A percentile compares a stretch with the other conserved stretches of the same genome.
These are phyloP conservation scores for Schrankia costaestrigalis DNA, from an alignment of 2,888 invertebrate species.

Conservation along the genomic window DNA sequence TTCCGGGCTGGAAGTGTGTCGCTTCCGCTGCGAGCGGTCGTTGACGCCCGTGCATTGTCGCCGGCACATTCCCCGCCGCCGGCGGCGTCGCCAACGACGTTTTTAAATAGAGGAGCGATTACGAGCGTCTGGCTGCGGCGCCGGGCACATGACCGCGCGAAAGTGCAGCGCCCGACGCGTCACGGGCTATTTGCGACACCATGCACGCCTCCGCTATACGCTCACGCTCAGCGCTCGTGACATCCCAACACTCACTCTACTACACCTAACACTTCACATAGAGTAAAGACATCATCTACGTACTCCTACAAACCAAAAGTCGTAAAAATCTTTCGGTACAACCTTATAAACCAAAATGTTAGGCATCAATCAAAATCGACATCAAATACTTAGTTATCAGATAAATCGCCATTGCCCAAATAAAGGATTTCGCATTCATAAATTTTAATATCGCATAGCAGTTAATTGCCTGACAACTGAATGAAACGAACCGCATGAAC, in stretches of 20 bases:
- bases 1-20: conserved; percentile 80
- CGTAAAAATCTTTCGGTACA: conserved; percentile 52
- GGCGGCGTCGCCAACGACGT: conserved; percentile 65
- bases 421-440: conserved; percentile 26
- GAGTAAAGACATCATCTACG: no score
- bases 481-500: background rate
- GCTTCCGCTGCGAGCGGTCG: conserved; percentile 77
- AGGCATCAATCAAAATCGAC: conserved; percentile 14
- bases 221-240: conserved; percentile 8
- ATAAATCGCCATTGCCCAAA: conserved; percentile 26
- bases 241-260: conserved; percentile 1
- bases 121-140: conserved; percentile 73
- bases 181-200: conserved; percentile 75
- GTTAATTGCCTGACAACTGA: no score
- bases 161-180: conserved; percentile 77
- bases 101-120: conserved; percentile 78
- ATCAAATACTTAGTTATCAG: conserved; percentile 28
- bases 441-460: no score
- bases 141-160: conserved; percentile 75
- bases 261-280: no score
- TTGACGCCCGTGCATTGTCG: conserved; percentile 74
- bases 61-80: conserved; percentile 71
- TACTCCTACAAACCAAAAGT: no score
- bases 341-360: conserved; percentile 11
- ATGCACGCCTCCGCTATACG: conserved; percentile 21